Percentiles rank a stretch among this genome's conserved stretches.
Conservation (phyloP, 2,888 invertebrate species). For the Liodrosophila aerea region DNA sequence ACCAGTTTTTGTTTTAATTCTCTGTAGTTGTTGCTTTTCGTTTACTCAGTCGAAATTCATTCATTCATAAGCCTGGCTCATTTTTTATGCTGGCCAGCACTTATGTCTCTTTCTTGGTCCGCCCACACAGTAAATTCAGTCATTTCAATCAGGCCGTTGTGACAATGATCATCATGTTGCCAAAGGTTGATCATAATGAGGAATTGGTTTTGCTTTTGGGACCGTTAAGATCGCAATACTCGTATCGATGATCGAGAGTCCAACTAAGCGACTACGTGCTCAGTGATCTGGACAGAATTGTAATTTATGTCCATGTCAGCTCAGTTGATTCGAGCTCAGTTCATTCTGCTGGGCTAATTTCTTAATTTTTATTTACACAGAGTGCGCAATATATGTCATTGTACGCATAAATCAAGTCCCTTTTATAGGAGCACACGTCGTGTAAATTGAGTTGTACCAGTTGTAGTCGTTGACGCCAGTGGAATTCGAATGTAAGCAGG, state of each 20-base stretch:
- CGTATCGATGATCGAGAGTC: constrained; percentile 8
- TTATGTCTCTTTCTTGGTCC: constrained; percentile 26
- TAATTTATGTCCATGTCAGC: constrained; percentile 41
- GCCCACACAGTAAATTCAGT: constrained; percentile 70
- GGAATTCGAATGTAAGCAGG: too few relatives aligned
- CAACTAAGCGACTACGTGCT: constrained; percentile 26
- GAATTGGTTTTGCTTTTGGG: constrained; percentile 23
- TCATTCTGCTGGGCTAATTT: constrained; percentile 55
- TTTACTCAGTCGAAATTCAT: constrained; percentile 53
- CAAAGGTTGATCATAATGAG: constrained; percentile 34
- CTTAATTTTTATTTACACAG: constrained; percentile 69
- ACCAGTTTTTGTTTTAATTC: constrained; percentile 60
- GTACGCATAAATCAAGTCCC: constrained; percentile 48
- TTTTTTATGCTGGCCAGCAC: constrained; percentile 69
- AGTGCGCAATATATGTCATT: constrained; percentile 65
- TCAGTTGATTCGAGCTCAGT: constrained; percentile 6
- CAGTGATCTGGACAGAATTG: constrained; percentile 33
- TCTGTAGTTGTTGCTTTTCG: constrained; percentile 14
- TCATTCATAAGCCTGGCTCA: constrained; percentile 68
- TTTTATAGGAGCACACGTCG: constrained; percentile 42
- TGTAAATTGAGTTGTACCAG: constrained; percentile 59
- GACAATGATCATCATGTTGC: constrained; percentile 19
- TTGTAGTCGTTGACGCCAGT: too few relatives aligned
- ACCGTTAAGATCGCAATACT: constrained; percentile 28
- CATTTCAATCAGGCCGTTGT: constrained; percentile 55